Conservation (phyloP, 2,888 invertebrate species). For the Vesta saturnalis region DNA sequence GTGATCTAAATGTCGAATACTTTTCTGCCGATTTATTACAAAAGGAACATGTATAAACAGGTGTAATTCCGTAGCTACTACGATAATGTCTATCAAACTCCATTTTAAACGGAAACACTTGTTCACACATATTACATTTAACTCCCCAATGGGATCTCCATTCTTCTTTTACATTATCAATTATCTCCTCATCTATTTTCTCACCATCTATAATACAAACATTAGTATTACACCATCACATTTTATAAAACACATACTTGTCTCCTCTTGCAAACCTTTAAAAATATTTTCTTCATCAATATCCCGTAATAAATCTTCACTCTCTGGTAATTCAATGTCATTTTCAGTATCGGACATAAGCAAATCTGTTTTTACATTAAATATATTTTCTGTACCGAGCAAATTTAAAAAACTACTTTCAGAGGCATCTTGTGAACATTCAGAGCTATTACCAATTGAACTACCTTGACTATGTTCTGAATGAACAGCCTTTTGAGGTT, state of each 20-base stretch:
- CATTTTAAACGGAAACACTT: constrained; percentile 63
- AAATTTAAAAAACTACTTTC: constrained; percentile 37
- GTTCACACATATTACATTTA: constrained; percentile 66
- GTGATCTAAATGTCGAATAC: constrained; percentile 66
- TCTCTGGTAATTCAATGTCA: constrained; percentile 46
- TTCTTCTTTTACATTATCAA: constrained; percentile 63
- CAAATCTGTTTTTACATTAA: constrained; percentile 33
- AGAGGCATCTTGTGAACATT: constrained; percentile 52
- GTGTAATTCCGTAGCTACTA: constrained; percentile 58
- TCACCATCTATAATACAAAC: constrained; percentile 48
- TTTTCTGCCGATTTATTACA: constrained; percentile 67
- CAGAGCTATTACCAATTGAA: constrained; percentile 50
- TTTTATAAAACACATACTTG: constrained; percentile 45
- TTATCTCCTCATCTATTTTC: constrained; percentile 57
- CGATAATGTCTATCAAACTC: constrained; percentile 67
- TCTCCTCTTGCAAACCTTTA: constrained; percentile 55
- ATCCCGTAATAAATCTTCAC: constrained; percentile 51
- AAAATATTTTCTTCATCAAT: constrained; percentile 57
- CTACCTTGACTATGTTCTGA: constrained; percentile 49
- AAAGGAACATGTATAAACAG: constrained; percentile 68
- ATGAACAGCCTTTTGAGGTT: constrained; percentile 55
- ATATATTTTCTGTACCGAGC: constrained; percentile 16
- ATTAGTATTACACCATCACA: background rate
- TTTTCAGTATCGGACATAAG: constrained; percentile 43
- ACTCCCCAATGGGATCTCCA: constrained; percentile 65